Evolutionary conservation across 2,888 invertebrate species (phyloP), one percentile per base, ranked within the genome.

Genomic region (Tachina fera): DNA sequence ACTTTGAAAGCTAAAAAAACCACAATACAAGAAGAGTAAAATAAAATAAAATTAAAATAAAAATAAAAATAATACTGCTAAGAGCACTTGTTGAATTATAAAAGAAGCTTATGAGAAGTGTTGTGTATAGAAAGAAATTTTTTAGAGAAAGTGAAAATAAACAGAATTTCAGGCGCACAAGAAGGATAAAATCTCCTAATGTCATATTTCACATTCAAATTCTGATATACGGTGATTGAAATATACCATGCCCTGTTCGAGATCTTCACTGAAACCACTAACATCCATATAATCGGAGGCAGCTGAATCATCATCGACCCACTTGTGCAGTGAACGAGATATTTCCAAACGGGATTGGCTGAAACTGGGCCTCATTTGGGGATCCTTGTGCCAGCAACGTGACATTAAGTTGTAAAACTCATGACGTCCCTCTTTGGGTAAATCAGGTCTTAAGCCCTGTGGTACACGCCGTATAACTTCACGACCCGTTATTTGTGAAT

Each of bases 401-500:
- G 94, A 92, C 93, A 96, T 95, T 84, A 96, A 92, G 87, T 94
- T 93, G 90, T 95, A 95, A 88, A 96, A 93, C 90, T 95, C 95
- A 83, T 96, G 95, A 88, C 96, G 95, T 92, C 96, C 97, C 92
- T 97, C 96, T 78, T 95, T 94, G 1, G 97, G 97, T 72, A 96
- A 94, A 89, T 96, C 96, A 79, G 97, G 94, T 0, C 97, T 94
- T 91, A 96, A 95, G 39, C 97, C 97, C 88, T 95, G 96, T 31
- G 96, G 95, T 67, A 97, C 96, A 51, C 95, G 95, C 10, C 96
- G 94, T 91, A 97, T 95, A n/a, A 97, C 97, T 90, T 97, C 96
- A 11, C 96, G 95, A 0, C 97, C 97, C 1, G 96, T 96, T 94
- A 97, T 95, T 83, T 96, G 95, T n/a, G 96, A 96, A 92, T 97